A percentile compares a stretch with the other conserved stretches of the same genome.
Conservation (phyloP, 2,113 vertebrate genomes). For the Podocnemis expansa region DNA sequence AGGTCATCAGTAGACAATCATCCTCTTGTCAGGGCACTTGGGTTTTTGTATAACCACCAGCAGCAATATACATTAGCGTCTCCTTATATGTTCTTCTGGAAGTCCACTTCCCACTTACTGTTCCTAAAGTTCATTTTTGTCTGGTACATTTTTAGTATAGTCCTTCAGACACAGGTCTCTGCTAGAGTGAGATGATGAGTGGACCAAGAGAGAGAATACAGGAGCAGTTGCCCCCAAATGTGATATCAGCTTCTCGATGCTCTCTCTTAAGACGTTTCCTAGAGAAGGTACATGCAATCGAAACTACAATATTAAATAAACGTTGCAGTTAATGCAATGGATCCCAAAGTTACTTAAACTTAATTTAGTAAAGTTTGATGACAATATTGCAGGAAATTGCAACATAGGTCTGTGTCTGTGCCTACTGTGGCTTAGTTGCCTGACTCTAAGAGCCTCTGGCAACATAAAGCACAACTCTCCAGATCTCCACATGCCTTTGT, state of each 20-base stretch:
- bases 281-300: not conserved
- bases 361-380: not conserved
- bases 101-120: not conserved
- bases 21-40: not conserved
- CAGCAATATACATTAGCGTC: not conserved
- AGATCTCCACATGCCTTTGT: not conserved
- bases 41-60: not conserved
- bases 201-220: too few species aligned
- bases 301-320: not conserved
- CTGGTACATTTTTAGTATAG: not conserved
- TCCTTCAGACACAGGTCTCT: not conserved
- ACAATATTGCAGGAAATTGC: not conserved
- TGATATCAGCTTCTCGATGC: too few species aligned
- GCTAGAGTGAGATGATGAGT: too few species aligned
- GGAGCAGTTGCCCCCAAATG: too few species aligned
- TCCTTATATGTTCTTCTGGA: not conserved
- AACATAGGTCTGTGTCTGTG: not conserved
- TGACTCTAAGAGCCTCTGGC: not conserved
- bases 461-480: not conserved
- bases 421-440: not conserved
- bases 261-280: too few species aligned
- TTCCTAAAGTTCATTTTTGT: not conserved
- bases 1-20: not conserved
- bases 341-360: not conserved
- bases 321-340: not conserved